Evolutionary conservation across 37 sponge, comb jelly and placozoan species (phyloP).

Genomic region (Eunapius fragilis): DNA sequence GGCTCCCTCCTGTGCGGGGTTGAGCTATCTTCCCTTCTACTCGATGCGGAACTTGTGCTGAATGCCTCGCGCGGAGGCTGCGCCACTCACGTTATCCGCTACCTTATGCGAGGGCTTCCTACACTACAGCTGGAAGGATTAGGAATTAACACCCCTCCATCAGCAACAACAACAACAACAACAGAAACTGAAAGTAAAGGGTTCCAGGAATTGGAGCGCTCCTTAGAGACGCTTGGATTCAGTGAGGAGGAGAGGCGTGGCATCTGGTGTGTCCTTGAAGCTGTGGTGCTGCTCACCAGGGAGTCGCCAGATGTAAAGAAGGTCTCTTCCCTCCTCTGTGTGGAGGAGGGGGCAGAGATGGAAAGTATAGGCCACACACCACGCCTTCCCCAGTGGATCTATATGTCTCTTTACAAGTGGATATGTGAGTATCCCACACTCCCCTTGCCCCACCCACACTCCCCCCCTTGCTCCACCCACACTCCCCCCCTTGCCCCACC

Average conservation of each 20-base stretch:
- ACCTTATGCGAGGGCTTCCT: not conserved
- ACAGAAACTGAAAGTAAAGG: not conserved
- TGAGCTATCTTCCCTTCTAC: not conserved
- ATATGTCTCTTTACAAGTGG: constrained; percentile 26
- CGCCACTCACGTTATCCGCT: not conserved
- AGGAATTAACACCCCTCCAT: not conserved
- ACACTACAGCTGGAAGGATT: not conserved
- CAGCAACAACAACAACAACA: not conserved
- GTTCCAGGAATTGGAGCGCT: not conserved
- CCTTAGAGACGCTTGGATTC: not conserved
- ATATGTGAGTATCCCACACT: constrained; percentile 42
- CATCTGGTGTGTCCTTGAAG: not conserved
- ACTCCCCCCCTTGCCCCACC: too few relatives aligned
- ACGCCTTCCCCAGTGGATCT: constrained; percentile 8
- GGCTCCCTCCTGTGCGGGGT: not conserved
- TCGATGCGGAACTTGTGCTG: not conserved
- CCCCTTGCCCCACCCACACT: too few relatives aligned
- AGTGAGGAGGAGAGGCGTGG: not conserved
- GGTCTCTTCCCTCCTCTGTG: not conserved
- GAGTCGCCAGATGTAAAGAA: not conserved
- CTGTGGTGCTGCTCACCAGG: not conserved
- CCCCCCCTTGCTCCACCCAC: too few relatives aligned
- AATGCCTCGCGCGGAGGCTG: not conserved
- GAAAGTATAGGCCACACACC: not conserved
- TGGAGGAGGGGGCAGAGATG: not conserved